Percentiles rank a stretch among this genome's conserved stretches.
These are phyloP conservation scores for Hecatera dysodea DNA, from an alignment of 2,888 invertebrate genomes.

Conservation along the genomic window DNA sequence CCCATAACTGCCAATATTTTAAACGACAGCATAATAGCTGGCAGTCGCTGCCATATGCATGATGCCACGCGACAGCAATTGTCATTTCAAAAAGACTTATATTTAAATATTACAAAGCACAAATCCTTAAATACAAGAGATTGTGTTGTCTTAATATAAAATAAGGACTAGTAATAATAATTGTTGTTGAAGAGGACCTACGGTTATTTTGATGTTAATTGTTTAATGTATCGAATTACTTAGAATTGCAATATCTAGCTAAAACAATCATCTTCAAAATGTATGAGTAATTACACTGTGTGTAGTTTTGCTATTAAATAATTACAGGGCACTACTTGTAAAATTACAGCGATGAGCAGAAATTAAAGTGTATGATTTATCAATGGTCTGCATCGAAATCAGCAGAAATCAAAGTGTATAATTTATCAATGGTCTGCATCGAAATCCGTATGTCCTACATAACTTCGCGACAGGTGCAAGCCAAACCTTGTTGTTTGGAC, in stretches of 20 bases:
- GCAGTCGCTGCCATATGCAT: conserved; percentile 31
- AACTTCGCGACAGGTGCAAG: neutral
- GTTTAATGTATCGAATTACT: conserved; percentile 20
- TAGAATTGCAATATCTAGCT: conserved; percentile 25
- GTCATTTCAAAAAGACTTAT: conserved; percentile 39
- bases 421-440: neutral
- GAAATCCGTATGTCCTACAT: neutral
- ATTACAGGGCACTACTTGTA: conserved; percentile 14
- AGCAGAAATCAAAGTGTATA: neutral
- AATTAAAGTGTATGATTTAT: neutral
- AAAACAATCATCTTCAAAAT: conserved; percentile 37
- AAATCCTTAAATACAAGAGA: conserved; percentile 14
- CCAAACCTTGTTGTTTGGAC: neutral
- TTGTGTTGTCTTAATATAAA: conserved; percentile 7
- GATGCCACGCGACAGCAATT: conserved; percentile 47
- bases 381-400: no score
- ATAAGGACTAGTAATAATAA: conserved; percentile 31
- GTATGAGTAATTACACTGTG: conserved; percentile 25
- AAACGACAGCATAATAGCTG: conserved; percentile 57
- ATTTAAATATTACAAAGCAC: conserved; percentile 38
- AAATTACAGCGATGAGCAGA: neutral
- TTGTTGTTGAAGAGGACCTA: conserved; percentile 20
- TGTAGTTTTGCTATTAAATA: conserved; percentile 43
- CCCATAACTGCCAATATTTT: conserved; percentile 66
- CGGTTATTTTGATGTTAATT: conserved; percentile 20